Conservation (phyloP, 2,113 vertebrate genomes). For the Puma concolor region DNA sequence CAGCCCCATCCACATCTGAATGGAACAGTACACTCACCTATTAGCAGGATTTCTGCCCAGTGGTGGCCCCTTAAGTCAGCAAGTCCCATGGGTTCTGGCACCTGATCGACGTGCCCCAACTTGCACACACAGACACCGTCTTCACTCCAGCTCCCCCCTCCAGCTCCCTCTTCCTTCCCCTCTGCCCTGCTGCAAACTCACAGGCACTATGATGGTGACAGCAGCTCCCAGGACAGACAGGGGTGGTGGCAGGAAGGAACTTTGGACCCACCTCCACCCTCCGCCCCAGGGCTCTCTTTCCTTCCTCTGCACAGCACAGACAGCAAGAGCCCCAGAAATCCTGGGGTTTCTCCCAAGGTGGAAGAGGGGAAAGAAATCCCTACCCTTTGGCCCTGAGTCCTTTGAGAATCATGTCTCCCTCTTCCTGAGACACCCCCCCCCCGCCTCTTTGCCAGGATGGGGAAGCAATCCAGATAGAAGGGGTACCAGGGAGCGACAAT, state of each 20-base stretch:
- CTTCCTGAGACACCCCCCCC: background rate
- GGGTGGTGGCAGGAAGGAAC: background rate
- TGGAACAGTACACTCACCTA: background rate
- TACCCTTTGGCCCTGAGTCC: background rate
- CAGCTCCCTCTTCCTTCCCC: background rate
- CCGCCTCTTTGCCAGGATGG: background rate
- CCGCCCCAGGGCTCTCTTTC: background rate
- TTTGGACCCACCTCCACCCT: background rate
- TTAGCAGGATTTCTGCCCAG: background rate
- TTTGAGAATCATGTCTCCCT: background rate
- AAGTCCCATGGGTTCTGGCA: background rate
- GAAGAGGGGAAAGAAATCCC: background rate
- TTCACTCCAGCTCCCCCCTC: fast-evolving
- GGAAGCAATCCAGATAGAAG: background rate
- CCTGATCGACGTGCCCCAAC: fast-evolving
- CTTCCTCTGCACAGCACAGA: background rate
- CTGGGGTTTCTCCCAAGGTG: background rate
- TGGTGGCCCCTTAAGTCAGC: fast-evolving
- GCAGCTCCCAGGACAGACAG: background rate
- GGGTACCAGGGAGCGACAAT: background rate
- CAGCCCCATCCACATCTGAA: fast-evolving
- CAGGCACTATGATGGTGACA: background rate
- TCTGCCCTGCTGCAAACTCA: background rate
- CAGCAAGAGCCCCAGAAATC: background rate
- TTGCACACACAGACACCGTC: fast-evolving